These are phyloP conservation scores for Pachyseris speciosa DNA, from an alignment of 64 coral and sea anemone species.

Conservation along the genomic window DNA sequence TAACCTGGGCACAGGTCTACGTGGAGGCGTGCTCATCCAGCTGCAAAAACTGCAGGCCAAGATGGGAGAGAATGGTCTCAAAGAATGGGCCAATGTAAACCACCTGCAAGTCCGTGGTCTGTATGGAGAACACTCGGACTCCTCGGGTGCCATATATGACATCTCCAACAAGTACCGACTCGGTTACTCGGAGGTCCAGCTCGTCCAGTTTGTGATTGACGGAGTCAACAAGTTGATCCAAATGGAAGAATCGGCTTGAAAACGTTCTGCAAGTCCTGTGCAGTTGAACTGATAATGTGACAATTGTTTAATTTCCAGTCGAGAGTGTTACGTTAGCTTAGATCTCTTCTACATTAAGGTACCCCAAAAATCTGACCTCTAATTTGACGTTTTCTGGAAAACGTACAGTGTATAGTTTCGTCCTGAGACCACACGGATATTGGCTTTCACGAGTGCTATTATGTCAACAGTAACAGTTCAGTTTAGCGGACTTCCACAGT, in stretches of 20 bases:
- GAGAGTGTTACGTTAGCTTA: no score
- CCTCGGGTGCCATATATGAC: constrained; percentile 62
- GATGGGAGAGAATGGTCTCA: constrained; percentile 51
- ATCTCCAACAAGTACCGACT: constrained; percentile 67
- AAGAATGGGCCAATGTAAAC: constrained; percentile 12
- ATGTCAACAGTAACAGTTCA: no score
- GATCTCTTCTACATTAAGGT: no score
- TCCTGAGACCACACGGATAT: no score
- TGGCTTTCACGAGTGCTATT: no score
- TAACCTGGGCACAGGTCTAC: constrained; percentile 74
- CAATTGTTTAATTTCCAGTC: no score
- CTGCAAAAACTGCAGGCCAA: constrained; percentile 63
- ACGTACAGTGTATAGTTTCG: no score
- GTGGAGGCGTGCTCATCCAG: constrained; percentile 69
- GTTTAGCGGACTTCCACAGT: no score
- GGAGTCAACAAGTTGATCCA: constrained; percentile 66
- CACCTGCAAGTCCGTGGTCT: constrained; percentile 63
- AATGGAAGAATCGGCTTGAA: constrained; percentile 43
- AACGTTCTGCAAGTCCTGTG: no score
- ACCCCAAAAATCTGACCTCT: no score
- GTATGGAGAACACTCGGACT: constrained; percentile 79
- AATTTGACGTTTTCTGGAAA: no score
- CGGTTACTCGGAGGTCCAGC: constrained; percentile 53
- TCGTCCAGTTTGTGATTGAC: constrained; percentile 77
- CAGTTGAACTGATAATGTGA: no score